These are phyloP conservation scores for Micromys minutus DNA, from an alignment of 2,113 vertebrate genomes.

Conservation along the genomic window DNA sequence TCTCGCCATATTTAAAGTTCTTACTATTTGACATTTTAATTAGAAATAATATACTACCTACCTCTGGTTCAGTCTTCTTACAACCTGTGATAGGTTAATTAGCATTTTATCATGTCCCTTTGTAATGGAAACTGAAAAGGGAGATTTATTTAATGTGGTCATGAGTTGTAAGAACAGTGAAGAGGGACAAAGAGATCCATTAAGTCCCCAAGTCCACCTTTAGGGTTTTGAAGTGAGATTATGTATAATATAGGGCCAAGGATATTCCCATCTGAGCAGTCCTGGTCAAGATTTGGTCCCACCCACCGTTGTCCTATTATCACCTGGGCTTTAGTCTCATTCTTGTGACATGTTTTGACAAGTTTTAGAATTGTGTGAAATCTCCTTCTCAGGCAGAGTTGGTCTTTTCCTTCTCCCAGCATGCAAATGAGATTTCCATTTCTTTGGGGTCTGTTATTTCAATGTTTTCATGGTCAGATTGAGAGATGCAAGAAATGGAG, in stretches of 20 bases:
- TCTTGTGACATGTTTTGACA: neutral
- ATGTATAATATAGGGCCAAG: neutral
- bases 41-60: neutral
- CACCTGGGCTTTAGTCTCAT: neutral
- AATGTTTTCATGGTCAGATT: neutral
- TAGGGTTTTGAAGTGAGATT: neutral
- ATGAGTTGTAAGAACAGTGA: neutral
- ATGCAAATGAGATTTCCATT: neutral
- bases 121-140: neutral
- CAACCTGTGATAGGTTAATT: neutral
- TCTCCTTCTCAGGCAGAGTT: neutral
- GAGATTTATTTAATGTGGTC: neutral
- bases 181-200: neutral
- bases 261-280: neutral
- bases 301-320: neutral
- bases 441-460: neutral
- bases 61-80: neutral
- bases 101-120: slow-evolving; percentile 13
- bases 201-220: neutral
- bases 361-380: neutral
- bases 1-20: slow-evolving; percentile 24
- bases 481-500: too few relatives aligned
- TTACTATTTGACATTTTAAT: neutral
- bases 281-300: neutral
- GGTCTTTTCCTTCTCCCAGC: neutral